Conservation (phyloP, 2,888 invertebrate genomes). For the Beris chalybata region DNA sequence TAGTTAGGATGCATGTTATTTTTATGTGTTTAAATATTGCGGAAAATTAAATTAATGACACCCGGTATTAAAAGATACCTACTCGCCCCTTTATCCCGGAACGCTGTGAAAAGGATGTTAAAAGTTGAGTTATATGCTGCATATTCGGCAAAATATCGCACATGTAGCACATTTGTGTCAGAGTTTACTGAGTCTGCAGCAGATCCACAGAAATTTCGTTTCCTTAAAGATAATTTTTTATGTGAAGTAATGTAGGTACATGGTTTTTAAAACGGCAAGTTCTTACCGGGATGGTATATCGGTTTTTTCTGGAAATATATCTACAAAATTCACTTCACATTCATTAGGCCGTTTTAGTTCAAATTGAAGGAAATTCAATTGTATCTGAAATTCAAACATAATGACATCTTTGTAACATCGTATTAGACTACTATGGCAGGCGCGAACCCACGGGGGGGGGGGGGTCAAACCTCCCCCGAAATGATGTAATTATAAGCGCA, state of each 20-base stretch:
- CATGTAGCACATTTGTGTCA: conserved; percentile 68
- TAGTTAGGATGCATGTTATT: neutral
- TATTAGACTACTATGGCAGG: neutral
- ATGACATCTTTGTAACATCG: neutral
- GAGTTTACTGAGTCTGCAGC: conserved; percentile 77
- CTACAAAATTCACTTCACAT: conserved; percentile 75
- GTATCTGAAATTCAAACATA: conserved; percentile 60
- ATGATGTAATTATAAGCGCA: too few relatives aligned
- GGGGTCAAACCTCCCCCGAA: too few relatives aligned
- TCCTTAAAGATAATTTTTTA: neutral
- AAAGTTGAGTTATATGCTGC: conserved; percentile 65
- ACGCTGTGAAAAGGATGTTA: conserved; percentile 74
- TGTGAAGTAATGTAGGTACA: conserved; percentile 9
- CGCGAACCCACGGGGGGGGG: too few relatives aligned
- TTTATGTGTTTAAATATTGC: neutral
- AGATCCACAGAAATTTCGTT: conserved; percentile 66
- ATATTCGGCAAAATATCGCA: conserved; percentile 72
- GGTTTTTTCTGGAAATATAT: conserved; percentile 68
- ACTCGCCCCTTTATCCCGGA: conserved; percentile 62
- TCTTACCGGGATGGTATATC: conserved; percentile 62
- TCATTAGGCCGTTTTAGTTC: conserved; percentile 73
- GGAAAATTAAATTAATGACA: neutral
- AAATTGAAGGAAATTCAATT: conserved; percentile 68
- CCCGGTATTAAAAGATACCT: conserved; percentile 43
- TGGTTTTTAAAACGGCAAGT: neutral